These are phyloP conservation scores for Calameuta filiformis DNA, from an alignment of 2,888 invertebrate species.

Conservation along the genomic window DNA sequence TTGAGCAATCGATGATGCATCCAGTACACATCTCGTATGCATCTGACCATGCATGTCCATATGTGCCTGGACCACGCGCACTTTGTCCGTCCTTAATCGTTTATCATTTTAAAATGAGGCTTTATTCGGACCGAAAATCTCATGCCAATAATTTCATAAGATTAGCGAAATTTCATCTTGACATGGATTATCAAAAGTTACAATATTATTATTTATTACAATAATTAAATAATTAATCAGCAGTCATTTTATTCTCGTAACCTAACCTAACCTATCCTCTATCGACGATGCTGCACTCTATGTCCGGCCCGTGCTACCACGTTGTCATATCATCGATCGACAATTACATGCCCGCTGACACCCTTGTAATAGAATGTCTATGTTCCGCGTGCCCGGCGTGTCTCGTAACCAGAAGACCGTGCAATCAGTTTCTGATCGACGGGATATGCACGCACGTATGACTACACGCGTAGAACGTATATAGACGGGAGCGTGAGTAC, in stretches of 20 bases:
- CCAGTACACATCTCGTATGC: constrained; percentile 30
- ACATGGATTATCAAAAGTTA: background rate
- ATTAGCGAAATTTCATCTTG: background rate
- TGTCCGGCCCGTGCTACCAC: constrained; percentile 13
- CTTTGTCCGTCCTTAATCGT: constrained; percentile 36
- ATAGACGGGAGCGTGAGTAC: background rate
- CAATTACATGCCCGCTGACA: constrained; percentile 51
- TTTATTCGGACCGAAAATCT: background rate
- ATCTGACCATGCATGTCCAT: constrained; percentile 38
- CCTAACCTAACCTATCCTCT: background rate
- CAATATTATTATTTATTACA: no score
- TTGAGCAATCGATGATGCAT: constrained; percentile 47
- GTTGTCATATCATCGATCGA: constrained; percentile 49
- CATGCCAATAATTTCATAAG: background rate
- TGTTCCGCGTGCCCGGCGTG: constrained; percentile 59
- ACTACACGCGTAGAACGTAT: constrained; percentile 7
- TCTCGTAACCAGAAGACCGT: constrained; percentile 53
- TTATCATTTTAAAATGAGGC: constrained; percentile 31
- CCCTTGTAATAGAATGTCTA: constrained; percentile 44
- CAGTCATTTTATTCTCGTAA: background rate
- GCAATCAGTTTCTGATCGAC: constrained; percentile 54
- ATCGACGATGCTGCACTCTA: background rate
- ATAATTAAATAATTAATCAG: background rate
- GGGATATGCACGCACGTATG: constrained; percentile 18
- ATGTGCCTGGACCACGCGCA: constrained; percentile 31